Base-by-base conservation (phyloP, 2,888 invertebrate genomes). In the Nephrotoma appendiculata region DNA sequence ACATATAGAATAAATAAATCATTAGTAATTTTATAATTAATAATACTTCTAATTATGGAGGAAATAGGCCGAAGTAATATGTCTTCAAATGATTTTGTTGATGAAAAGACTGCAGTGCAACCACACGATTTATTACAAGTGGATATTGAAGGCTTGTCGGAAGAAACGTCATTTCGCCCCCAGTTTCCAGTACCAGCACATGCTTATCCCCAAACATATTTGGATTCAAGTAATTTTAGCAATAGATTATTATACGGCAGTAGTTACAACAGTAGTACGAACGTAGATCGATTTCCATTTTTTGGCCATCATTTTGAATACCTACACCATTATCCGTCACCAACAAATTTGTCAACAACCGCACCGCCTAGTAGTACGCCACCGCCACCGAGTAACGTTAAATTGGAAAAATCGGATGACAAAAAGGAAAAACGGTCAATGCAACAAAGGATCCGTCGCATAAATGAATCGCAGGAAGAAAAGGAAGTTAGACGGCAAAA, bases 101-200 rank as follows among this genome's bases (percentile, higher is more conserved):
- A 45, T 48, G 86, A 86, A 31, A 86, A 45, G 45, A 45, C 45
- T 15, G 71, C 31, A 71, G 41, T 86, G 15, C 52, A 42, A 52
- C 86, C 86, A 57, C 57, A 86, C 57, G 57, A 86, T 44, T 86
- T 86, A n/a, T 57, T 86, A 57, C 86, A 86, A 86, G 86, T 86
- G 41, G 42, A 86, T 86, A 86, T 86, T 44, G 52, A 86, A 86
- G 57, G 44, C 9, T 85, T 85, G 44, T 31, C 42, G 42, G 44
- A 43, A 12, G 85, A 85, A 85, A 44, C 85, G 31, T 71, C 71
- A 71, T 71, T 71, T 71, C 71, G 71, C 9, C 71, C 71, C 31
- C 71, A 71, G 11, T 19, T 71, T 71, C 71, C 71, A 71, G 71
- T 71, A 71, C 71, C 71, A 71, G 71, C 71, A 71, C 71, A 71